These are phyloP conservation scores for Threskiornis aethiopicus DNA, from an alignment of 2,797 vertebrate species.

Conservation along the genomic window DNA sequence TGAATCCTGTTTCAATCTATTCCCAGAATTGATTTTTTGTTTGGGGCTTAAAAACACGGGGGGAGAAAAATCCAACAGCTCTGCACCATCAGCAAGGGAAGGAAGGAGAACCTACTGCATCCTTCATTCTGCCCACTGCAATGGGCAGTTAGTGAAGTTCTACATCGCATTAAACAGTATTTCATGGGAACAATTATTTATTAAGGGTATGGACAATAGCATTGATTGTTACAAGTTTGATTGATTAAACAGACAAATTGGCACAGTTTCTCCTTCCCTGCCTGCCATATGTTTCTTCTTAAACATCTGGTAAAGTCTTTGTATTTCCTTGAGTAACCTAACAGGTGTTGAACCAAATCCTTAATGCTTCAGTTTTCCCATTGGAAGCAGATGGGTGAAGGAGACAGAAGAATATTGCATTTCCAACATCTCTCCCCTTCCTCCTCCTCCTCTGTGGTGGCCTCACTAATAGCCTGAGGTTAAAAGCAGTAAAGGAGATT, in stretches of 20 bases:
- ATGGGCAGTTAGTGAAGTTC: background rate
- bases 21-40: background rate
- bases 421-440: background rate
- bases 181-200: slow-evolving; percentile 17
- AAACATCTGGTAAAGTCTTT: slow-evolving; percentile 63
- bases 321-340: slow-evolving; percentile 57
- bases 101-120: background rate
- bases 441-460: background rate
- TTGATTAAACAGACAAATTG: slow-evolving; percentile 71
- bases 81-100: background rate
- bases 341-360: slow-evolving; percentile 68
- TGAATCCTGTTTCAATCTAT: background rate
- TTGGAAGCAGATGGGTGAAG: slow-evolving; percentile 50
- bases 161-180: background rate
- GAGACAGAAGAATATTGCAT: background rate
- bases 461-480: background rate
- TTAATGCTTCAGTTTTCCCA: slow-evolving; percentile 55
- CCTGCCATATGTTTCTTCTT: slow-evolving; percentile 71
- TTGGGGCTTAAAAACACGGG: background rate
- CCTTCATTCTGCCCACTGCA: background rate
- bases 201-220: slow-evolving; percentile 51
- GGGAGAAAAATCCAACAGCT: background rate
- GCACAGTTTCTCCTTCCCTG: slow-evolving; percentile 49
- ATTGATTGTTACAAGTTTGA: slow-evolving; percentile 63
- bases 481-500: background rate